Base-by-base conservation (phyloP, 2,797 vertebrate species). In the Hapalemur alaotrensis region DNA sequence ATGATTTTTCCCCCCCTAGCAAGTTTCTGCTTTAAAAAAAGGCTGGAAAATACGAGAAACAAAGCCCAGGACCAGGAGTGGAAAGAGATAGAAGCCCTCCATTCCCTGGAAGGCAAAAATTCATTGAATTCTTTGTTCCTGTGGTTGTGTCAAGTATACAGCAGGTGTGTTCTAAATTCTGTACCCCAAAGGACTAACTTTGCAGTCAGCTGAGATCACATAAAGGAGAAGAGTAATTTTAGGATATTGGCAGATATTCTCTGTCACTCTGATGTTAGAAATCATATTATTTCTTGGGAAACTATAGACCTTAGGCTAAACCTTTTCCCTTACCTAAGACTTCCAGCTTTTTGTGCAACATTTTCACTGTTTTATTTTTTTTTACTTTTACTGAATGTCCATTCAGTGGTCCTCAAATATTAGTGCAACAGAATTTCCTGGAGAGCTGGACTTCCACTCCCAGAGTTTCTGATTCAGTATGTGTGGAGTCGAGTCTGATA, bases 1-100 rank as follows among this genome's bases (percentile, higher is more conserved):
- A 98, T 93, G 23, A 96, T 98, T 90, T 98, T 95, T 70, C 73
- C 80, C 7, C 7, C 7, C 38, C 54, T 73, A 69, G 63, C 14
- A 94, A 85, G 52, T 91, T 94, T 82, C 86, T 87, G 80, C 63
- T 92, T 85, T 97, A 65, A 65, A 93, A 76, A 92, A 95, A 90
- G 93, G 83, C 75, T n/a, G 25, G 96, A 86, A 97, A 50, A 97
- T 69, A 97, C 73, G 46, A 25, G 18, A 41, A 69, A 59, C 14
- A 93, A 50, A 93, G 38, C 20, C 95, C 84, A 93, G 69, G 15
- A 52, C 67, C 38, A 52, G 5, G 12, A 8, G 20, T 73, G 52
- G 11, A 85, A 25, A 17, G 70, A 46, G 13, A 94, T 5, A 0
- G 79, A 89, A 67, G 83, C 22, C n/a, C n/a, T 93, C 90, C 67